Conservation (phyloP, 2,113 vertebrate genomes). For the Cryptomyrus ogoouensis region DNA sequence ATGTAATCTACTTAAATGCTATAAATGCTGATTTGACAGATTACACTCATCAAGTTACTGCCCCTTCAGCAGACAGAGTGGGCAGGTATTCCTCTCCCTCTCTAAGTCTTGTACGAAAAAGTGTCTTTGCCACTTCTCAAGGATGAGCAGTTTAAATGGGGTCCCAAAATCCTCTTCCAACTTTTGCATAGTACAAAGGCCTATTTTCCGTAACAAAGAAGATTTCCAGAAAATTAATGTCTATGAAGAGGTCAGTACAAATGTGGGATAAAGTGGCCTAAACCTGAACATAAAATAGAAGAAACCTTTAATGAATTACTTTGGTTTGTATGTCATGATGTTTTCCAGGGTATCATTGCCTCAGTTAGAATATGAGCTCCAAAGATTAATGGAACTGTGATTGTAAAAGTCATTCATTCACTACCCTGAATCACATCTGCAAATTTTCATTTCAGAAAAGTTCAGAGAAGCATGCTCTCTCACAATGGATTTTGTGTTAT, state of each 20-base stretch:
- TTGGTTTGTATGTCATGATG: not conserved
- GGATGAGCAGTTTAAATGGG: not conserved
- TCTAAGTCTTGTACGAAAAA: not conserved
- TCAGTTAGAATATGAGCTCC: not conserved
- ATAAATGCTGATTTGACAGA: not conserved
- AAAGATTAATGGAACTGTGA: not conserved
- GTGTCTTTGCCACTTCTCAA: not conserved
- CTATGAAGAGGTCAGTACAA: not conserved
- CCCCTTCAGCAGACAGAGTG: not conserved
- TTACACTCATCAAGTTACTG: not conserved
- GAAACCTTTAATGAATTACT: not conserved
- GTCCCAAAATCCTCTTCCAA: not conserved
- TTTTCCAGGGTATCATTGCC: not conserved
- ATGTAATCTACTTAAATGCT: not conserved
- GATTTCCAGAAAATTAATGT: not conserved
- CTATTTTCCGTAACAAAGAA: not conserved
- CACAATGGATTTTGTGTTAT: not conserved
- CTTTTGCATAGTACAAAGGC: not conserved
- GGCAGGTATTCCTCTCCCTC: not conserved
- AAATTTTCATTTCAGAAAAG: not conserved
- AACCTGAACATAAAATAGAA: not conserved
- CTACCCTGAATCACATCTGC: not conserved
- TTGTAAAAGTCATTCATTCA: slow-evolving; percentile 1
- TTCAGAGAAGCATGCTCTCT: not conserved
- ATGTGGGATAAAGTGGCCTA: not conserved